phyloP scores from a whole-genome alignment of 2,797 vertebrate species.

The Sebastiscus tertius region DNA sequence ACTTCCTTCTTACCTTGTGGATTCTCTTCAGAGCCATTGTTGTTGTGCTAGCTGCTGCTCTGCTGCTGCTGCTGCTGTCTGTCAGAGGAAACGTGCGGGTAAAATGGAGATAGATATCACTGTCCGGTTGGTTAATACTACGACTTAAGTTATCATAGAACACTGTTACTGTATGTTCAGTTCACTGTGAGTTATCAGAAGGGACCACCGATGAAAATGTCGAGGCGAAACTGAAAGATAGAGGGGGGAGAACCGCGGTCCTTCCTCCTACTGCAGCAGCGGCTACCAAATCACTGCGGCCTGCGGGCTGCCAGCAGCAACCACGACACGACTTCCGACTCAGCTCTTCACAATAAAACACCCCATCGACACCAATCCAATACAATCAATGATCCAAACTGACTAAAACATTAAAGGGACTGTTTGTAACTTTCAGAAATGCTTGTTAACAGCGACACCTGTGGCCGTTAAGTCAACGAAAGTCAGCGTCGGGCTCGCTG shows the following conservation, averaged over 20 bases:
- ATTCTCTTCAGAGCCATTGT: constrained; percentile 98
- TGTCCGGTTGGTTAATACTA: constrained; percentile 64
- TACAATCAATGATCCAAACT: no score
- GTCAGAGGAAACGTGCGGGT: constrained; percentile 87
- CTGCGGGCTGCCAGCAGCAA: constrained; percentile 61
- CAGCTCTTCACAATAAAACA: constrained; percentile 51
- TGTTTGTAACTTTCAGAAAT: no score
- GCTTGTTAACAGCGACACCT: no score
- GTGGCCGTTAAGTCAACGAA: no score
- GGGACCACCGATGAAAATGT: constrained; percentile 64
- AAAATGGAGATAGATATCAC: constrained; percentile 81
- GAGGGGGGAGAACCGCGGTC: constrained; percentile 81
- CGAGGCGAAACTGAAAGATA: constrained; percentile 84
- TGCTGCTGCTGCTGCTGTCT: constrained; percentile 62
- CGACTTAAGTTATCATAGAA: constrained; percentile 64
- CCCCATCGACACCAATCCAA: rapidly evolving
- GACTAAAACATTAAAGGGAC: background rate
- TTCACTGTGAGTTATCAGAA: constrained; percentile 49
- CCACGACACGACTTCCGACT: constrained; percentile 28
- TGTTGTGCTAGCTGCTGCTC: constrained; percentile 83
- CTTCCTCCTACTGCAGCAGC: constrained; percentile 87
- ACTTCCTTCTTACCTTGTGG: constrained; percentile 94
- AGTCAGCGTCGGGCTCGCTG: no score
- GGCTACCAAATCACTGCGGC: constrained; percentile 86
- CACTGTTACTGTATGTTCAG: constrained; percentile 47